These are phyloP conservation scores for Cotesia typhae DNA, from an alignment of 1,140 invertebrate species.

Conservation along the genomic window DNA sequence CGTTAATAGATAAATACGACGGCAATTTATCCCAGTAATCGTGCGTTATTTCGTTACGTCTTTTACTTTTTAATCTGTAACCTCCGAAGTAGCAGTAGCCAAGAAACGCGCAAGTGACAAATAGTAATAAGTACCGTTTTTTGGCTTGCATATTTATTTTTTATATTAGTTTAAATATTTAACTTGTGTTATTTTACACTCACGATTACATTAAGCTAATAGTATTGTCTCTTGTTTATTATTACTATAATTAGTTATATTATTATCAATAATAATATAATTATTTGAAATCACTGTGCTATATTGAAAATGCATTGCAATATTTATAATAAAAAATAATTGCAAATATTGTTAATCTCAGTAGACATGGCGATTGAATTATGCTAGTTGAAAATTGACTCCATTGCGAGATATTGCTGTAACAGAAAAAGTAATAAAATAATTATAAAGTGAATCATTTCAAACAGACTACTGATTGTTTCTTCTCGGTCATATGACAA, in stretches of 20 bases:
- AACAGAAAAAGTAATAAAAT: conserved; percentile 26
- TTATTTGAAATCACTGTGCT: conserved; percentile 30
- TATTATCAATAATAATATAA: no score
- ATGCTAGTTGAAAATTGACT: conserved; percentile 34
- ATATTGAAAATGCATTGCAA: conserved; percentile 43
- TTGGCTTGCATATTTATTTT: conserved; percentile 84
- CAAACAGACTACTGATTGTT: conserved; percentile 5
- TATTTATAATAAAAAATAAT: conserved; percentile 26
- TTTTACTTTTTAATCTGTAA: conserved; percentile 74
- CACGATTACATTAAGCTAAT: conserved; percentile 35
- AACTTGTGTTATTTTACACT: neutral
- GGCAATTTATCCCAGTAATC: conserved; percentile 63
- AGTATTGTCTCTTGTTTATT: conserved; percentile 44
- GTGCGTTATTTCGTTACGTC: conserved; percentile 49
- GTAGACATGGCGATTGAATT: conserved; percentile 29
- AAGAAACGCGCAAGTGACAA: conserved; percentile 82
- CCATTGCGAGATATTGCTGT: conserved; percentile 36
- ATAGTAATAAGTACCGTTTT: conserved; percentile 87
- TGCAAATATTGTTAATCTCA: conserved; percentile 7
- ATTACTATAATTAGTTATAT: no score
- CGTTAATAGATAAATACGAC: conserved; percentile 62
- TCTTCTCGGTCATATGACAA: neutral
- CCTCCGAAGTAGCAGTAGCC: conserved; percentile 85
- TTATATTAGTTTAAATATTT: conserved; percentile 6
- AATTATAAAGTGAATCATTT: conserved; percentile 22